Percentiles rank a stretch among this genome's conserved stretches.
Evolutionary conservation across 2,797 vertebrate genomes (phyloP).

Genomic region (Myotis planiceps): DNA sequence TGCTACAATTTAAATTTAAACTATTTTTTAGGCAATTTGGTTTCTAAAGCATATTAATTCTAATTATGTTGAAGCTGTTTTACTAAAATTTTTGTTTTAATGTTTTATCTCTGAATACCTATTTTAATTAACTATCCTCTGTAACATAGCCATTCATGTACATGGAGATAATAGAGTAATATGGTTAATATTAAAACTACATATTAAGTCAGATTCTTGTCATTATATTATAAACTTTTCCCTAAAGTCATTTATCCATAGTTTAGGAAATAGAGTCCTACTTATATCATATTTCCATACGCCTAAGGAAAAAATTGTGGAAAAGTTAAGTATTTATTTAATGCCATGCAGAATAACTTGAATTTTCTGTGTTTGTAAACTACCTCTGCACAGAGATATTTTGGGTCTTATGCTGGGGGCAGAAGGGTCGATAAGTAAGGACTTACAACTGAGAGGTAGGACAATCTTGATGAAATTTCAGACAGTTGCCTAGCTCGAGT

Average conservation of each 20-base stretch:
- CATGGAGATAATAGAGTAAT: not conserved
- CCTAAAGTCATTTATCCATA: not conserved
- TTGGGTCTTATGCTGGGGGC: not conserved
- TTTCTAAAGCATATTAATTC: not conserved
- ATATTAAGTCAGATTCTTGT: not conserved
- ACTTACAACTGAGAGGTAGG: not conserved
- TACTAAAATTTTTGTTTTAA: not conserved
- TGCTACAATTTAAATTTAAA: not conserved
- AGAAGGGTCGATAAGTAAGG: not conserved
- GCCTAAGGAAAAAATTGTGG: not conserved
- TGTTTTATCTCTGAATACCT: not conserved
- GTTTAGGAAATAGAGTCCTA: not conserved
- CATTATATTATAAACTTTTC: not conserved
- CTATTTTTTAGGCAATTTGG: not conserved
- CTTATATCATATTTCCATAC: not conserved
- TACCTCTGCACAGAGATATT: not conserved
- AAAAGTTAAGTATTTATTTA: not conserved
- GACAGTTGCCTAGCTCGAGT: not conserved
- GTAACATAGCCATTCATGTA: not conserved
- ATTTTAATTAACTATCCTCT: constrained; percentile 5
- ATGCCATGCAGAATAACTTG: not conserved
- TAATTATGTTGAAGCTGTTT: not conserved
- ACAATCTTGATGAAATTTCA: not conserved
- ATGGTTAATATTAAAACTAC: not conserved
- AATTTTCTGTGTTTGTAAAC: not conserved